phyloP scores from a whole-genome alignment of 2,888 invertebrate species.

The Torymus texanus region DNA sequence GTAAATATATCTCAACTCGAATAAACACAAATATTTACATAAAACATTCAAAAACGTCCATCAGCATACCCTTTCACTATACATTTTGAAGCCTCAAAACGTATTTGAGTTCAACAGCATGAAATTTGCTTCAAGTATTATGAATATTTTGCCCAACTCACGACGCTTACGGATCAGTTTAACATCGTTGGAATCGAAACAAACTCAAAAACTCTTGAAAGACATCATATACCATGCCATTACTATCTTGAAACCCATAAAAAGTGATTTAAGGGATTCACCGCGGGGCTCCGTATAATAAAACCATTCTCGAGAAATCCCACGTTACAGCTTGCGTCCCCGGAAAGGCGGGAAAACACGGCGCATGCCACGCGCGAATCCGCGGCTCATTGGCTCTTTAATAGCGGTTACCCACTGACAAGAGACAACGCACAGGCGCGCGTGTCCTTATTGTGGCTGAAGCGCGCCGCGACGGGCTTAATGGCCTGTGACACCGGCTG shows the following conservation, averaged over 20 bases:
- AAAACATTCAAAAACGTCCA: too few relatives aligned
- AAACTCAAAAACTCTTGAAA: too few relatives aligned
- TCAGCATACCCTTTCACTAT: too few relatives aligned
- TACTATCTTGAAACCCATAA: neutral
- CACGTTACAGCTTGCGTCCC: slow-evolving; percentile 54
- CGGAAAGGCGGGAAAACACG: slow-evolving; percentile 67
- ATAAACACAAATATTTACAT: too few relatives aligned
- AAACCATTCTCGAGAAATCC: slow-evolving; percentile 45
- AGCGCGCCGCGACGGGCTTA: slow-evolving; percentile 63
- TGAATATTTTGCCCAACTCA: too few relatives aligned
- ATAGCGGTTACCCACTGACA: slow-evolving; percentile 74
- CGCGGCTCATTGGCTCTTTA: slow-evolving; percentile 73
- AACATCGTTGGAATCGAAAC: neutral
- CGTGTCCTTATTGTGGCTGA: slow-evolving; percentile 69
- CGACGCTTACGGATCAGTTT: neutral
- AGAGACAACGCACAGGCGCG: slow-evolving; percentile 58
- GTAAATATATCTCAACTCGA: too few relatives aligned
- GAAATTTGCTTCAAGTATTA: too few relatives aligned
- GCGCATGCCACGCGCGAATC: slow-evolving; percentile 59
- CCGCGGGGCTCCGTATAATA: slow-evolving; percentile 39
- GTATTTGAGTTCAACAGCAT: too few relatives aligned
- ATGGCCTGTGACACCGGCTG: slow-evolving; percentile 70
- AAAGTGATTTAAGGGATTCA: slow-evolving; percentile 4
- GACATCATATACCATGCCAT: too few relatives aligned
- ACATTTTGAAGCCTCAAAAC: too few relatives aligned